These are phyloP conservation scores for Portevinia maculata DNA, from an alignment of 2,888 invertebrate genomes.

Conservation along the genomic window DNA sequence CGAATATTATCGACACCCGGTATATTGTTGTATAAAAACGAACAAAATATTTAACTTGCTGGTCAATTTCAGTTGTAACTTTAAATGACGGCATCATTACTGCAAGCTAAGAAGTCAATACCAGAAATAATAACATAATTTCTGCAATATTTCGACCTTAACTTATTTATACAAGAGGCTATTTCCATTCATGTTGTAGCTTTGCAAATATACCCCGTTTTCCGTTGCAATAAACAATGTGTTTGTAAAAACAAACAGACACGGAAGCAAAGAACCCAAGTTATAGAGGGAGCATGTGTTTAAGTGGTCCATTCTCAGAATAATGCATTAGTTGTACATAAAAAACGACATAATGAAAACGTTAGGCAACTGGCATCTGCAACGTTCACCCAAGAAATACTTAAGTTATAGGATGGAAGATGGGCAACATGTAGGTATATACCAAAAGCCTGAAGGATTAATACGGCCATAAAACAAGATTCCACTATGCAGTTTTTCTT, in stretches of 20 bases:
- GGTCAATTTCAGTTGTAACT: no score
- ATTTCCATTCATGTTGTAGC: slow-evolving; percentile 21
- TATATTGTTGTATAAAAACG: no score
- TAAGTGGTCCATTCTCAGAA: slow-evolving; percentile 63
- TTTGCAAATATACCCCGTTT: slow-evolving; percentile 45
- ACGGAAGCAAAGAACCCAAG: slow-evolving; percentile 34
- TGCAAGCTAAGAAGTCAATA: background rate
- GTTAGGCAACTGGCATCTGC: slow-evolving; percentile 66
- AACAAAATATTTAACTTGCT: no score
- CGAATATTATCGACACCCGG: no score
- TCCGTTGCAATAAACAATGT: slow-evolving; percentile 58
- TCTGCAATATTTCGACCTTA: slow-evolving; percentile 29
- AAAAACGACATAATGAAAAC: slow-evolving; percentile 56
- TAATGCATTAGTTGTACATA: slow-evolving; percentile 65
- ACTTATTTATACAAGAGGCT: slow-evolving; percentile 42
- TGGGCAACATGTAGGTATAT: slow-evolving; percentile 36
- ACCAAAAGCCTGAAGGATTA: slow-evolving; percentile 48
- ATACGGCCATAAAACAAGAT: slow-evolving; percentile 37
- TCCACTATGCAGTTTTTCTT: slow-evolving; percentile 18
- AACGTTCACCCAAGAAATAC: slow-evolving; percentile 60
- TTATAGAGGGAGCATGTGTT: slow-evolving; percentile 60
- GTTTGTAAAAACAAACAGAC: slow-evolving; percentile 52
- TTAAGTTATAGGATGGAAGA: slow-evolving; percentile 33
- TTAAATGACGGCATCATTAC: slow-evolving; percentile 6
- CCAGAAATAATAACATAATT: slow-evolving; percentile 36